phyloP scores from a whole-genome alignment of 2,797 vertebrate species.

The Simalia tracyae region DNA sequence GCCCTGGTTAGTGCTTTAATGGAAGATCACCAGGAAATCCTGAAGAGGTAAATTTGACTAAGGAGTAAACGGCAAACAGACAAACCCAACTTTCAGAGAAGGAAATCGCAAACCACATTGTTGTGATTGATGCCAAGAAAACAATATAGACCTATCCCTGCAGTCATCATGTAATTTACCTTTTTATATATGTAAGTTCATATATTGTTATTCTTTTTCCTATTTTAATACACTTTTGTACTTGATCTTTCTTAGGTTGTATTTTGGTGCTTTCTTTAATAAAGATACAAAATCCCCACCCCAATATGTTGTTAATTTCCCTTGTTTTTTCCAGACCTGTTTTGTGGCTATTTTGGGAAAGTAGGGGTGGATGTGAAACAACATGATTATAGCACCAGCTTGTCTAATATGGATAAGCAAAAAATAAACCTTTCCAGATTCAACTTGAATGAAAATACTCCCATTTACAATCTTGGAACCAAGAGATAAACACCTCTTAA shows the following conservation, averaged over 20 bases:
- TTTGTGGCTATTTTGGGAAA: neutral
- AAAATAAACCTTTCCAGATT: neutral
- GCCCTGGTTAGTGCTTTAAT: neutral
- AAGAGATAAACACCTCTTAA: slow-evolving; percentile 11
- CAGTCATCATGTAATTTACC: neutral
- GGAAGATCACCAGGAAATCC: neutral
- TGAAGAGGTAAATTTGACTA: neutral
- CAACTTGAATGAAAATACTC: neutral
- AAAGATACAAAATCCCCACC: neutral
- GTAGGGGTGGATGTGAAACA: neutral
- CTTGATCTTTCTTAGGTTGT: neutral
- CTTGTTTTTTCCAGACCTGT: neutral
- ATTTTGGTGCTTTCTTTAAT: neutral
- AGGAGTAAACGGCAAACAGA: neutral
- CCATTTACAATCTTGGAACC: neutral
- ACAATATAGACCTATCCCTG: neutral
- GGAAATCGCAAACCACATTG: neutral
- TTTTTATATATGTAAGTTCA: neutral
- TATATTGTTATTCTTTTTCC: neutral
- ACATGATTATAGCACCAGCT: neutral
- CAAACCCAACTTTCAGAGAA: neutral
- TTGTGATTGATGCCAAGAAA: neutral
- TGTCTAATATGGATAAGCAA: neutral
- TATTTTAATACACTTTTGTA: neutral
- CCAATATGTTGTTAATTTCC: neutral